Conservation (phyloP, 64 coral and sea anemone species). For the Montipora capricornis region DNA sequence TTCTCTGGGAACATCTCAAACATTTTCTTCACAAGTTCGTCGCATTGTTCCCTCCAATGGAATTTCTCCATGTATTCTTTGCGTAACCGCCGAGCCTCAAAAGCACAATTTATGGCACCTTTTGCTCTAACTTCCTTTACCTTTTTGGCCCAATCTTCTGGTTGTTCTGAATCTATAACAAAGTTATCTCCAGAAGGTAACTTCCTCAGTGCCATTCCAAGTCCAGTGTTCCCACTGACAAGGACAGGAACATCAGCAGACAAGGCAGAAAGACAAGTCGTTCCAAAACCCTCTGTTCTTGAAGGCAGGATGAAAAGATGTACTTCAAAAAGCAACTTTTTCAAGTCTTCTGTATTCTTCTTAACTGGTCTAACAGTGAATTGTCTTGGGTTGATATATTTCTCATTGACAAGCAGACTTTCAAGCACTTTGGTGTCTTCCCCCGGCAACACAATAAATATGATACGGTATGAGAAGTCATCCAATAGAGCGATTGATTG, state of each 20-base stretch:
- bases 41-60: no score
- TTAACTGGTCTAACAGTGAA: neutral
- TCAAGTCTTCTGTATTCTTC: neutral
- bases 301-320: conserved; percentile 32
- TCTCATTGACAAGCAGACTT: neutral
- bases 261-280: conserved; percentile 18
- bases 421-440: neutral
- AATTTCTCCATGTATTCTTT: no score
- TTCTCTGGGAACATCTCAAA: no score
- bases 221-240: conserved; percentile 14
- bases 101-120: no score
- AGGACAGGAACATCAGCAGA: conserved; percentile 38
- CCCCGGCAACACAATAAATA: neutral
- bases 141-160: no score
- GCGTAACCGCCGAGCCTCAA: no score
- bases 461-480: neutral
- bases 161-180: neutral
- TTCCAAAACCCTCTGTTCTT: conserved; percentile 46
- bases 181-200: neutral
- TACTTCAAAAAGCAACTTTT: neutral
- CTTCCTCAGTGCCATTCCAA: conserved; percentile 53
- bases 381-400: neutral
- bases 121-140: no score
- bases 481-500: neutral
- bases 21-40: no score